These are phyloP conservation scores for Melanargia galathea DNA, from an alignment of 2,888 invertebrate genomes.

Conservation along the genomic window DNA sequence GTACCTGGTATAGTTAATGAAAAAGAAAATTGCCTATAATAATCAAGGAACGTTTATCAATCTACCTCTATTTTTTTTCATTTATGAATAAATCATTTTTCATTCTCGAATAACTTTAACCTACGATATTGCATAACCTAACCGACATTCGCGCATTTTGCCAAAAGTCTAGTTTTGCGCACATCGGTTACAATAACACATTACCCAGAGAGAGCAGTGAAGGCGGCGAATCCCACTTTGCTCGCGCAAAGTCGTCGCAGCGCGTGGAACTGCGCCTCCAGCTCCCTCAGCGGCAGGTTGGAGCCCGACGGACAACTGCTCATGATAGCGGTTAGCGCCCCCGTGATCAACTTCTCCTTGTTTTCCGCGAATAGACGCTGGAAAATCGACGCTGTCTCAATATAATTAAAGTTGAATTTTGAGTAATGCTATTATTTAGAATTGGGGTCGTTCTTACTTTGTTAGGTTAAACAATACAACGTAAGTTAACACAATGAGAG, in stretches of 20 bases:
- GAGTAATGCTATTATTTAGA: neutral
- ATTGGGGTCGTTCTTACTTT: neutral
- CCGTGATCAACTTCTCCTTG: conserved; percentile 97
- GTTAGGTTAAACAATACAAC: neutral
- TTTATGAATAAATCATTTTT: no score
- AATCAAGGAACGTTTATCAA: no score
- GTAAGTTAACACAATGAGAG: neutral
- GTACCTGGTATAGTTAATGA: no score
- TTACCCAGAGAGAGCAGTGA: conserved; percentile 93
- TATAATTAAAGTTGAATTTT: neutral
- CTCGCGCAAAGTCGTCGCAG: conserved; percentile 96
- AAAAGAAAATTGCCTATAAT: no score
- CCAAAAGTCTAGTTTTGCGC: neutral
- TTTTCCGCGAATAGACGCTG: conserved; percentile 98
- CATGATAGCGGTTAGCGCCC: conserved; percentile 91
- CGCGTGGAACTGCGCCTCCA: conserved; percentile 98
- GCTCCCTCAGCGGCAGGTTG: conserved; percentile 84
- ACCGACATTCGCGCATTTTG: neutral
- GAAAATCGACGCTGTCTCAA: conserved; percentile 42
- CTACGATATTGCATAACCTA: no score
- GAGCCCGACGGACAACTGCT: conserved; percentile 60
- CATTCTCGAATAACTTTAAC: no score
- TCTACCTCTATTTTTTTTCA: no score
- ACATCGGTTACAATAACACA: neutral
- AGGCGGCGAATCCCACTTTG: conserved; percentile 98